These are phyloP conservation scores for Sycobia sp. DNA, from an alignment of 1,140 invertebrate species.

Conservation along the genomic window DNA sequence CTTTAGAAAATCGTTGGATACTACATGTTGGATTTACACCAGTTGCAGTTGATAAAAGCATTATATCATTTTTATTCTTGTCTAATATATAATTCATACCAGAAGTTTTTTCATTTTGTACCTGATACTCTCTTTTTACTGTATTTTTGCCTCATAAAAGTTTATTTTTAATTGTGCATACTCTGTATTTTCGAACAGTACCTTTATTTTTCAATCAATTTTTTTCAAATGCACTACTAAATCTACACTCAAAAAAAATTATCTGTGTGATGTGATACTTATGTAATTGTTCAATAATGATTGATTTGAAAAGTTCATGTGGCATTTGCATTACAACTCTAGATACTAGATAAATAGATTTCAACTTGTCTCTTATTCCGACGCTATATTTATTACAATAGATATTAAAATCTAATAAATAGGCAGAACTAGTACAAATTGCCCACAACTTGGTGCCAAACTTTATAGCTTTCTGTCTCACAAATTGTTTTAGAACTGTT, in stretches of 20 bases:
- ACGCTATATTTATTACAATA: constrained; percentile 21
- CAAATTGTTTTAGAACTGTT: no score
- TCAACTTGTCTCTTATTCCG: constrained; percentile 3
- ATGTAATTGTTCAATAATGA: constrained; percentile 1
- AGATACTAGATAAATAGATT: constrained; percentile 18
- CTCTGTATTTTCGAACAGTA: background rate
- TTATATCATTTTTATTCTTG: background rate
- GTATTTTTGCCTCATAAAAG: background rate
- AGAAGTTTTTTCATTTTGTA: constrained; percentile 1
- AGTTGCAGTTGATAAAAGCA: background rate
- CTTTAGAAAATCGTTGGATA: constrained; percentile 7
- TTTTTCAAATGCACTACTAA: background rate
- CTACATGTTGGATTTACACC: background rate
- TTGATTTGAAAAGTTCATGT: constrained; percentile 9
- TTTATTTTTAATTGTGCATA: background rate
- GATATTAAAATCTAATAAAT: constrained; percentile 18
- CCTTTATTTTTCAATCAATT: background rate
- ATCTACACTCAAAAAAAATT: no score
- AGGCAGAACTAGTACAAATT: constrained; percentile 12
- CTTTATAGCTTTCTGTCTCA: constrained; percentile 18
- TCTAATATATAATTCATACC: background rate
- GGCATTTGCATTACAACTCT: constrained; percentile 16
- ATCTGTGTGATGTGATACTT: no score
- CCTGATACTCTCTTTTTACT: background rate
- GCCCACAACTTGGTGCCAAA: background rate